A percentile compares a stretch with the other conserved stretches of the same genome.
These are phyloP conservation scores for Brienomyrus brachyistius DNA, from an alignment of 2,113 vertebrate genomes.

Conservation along the genomic window DNA sequence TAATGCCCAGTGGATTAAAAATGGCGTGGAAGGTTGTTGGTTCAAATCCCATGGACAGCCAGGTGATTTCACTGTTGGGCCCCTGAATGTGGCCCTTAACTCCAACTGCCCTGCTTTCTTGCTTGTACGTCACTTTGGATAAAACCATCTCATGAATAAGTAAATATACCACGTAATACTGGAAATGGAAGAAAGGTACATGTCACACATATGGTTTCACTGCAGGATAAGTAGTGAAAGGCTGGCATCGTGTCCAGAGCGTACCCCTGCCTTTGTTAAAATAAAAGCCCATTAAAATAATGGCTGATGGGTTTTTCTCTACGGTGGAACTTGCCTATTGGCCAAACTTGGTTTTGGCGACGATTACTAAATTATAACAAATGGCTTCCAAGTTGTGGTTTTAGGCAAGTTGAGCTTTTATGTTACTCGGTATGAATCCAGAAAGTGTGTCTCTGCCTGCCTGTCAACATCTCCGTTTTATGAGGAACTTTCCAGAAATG, in stretches of 20 bases:
- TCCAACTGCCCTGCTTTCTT: neutral
- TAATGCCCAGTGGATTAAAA: neutral
- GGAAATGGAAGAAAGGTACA: neutral
- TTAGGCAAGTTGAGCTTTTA: neutral
- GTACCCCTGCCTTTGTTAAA: neutral
- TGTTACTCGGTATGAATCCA: neutral
- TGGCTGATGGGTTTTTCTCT: neutral
- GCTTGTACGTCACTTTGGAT: neutral
- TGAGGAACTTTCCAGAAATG: neutral
- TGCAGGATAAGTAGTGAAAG: neutral
- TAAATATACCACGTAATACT: neutral
- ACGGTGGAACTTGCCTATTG: neutral
- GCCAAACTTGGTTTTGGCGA: neutral
- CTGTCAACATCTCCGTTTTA: neutral
- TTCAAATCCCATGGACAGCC: neutral
- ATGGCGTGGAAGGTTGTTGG: neutral
- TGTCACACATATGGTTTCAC: neutral
- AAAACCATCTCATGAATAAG: neutral
- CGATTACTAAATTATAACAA: neutral
- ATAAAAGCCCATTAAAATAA: neutral
- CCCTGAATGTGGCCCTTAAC: neutral
- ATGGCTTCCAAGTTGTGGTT: neutral
- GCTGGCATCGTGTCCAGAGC: neutral
- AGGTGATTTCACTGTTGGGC: neutral
- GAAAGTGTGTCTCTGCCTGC: neutral